Base-by-base conservation (phyloP, 1,140 invertebrate genomes). In the Aphaenogaster ashmeadi region DNA sequence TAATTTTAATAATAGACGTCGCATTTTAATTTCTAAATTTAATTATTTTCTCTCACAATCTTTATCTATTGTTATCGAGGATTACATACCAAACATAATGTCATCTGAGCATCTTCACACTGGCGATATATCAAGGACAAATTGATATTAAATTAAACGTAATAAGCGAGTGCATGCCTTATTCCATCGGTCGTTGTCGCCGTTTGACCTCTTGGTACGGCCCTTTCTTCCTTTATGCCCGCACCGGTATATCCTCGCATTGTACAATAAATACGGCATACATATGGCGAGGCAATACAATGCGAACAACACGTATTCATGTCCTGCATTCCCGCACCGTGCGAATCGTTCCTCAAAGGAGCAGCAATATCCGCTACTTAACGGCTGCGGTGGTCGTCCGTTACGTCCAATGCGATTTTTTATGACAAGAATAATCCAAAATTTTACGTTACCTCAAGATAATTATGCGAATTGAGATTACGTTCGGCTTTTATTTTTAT, bases 301-400 rank as follows among this genome's bases (percentile, higher is more conserved):
- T 89, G 62, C 77, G 11, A 89, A 69, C 64, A 87, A 77, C 78
- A 66, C 69, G 71, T 69, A 88, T 88, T 88, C 86, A 52, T 36
- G 86, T 56, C 44, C 62, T 52, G 62, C 44, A 89, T 87, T 89
- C 78, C 87, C 60, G 15, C 36, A 83, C n/a, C 86, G 78, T 89
- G 78, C 56, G 78, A 89, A 84, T 77, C 69, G 62, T 52, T 88
- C 4, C 62, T 52, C 62, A 56, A 69, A 77, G 33, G 56, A 84
- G 72, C 56, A 71, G 8, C 66, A 52, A 88, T 87, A 87, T 60
- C 21, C 11, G 69, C 54, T 41, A 50, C 11, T 84, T 44, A 60
- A 75, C 58, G 27, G 44, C 27, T 47, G 54, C 21, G 18, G 18
- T 58, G 21, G 1, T 58, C 21, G n/a, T 2, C 5, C 62, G 36